phyloP scores from a whole-genome alignment of 2,113 vertebrate genomes.

The Cavia porcellus region DNA sequence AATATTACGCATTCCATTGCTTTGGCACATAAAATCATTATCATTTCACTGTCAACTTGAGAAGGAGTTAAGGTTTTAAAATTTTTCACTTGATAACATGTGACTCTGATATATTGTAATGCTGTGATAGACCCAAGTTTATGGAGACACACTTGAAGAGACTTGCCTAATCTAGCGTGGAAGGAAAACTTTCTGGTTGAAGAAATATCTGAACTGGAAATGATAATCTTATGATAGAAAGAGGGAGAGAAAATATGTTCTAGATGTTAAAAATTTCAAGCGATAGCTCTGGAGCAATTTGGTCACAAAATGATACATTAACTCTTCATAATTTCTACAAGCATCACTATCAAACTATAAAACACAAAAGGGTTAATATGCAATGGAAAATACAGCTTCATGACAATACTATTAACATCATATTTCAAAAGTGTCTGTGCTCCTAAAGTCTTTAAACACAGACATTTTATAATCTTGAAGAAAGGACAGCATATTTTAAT shows the following conservation, averaged over 20 bases:
- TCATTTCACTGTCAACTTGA: background rate
- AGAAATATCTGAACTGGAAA: background rate
- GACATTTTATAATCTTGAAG: background rate
- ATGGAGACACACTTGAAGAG: background rate
- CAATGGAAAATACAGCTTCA: background rate
- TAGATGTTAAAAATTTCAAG: background rate
- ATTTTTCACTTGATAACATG: background rate
- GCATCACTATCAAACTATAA: background rate
- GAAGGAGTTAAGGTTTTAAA: background rate
- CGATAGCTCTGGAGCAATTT: background rate
- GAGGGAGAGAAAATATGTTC: background rate
- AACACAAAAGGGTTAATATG: background rate
- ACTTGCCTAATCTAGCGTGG: background rate
- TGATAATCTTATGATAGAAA: background rate
- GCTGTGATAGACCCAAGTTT: background rate
- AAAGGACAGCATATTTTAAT: background rate
- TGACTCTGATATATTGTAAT: background rate
- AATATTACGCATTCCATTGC: background rate
- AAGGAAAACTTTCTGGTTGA: background rate
- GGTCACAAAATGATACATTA: background rate
- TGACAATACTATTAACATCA: background rate
- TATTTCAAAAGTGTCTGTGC: background rate
- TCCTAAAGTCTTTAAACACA: background rate
- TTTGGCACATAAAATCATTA: background rate
- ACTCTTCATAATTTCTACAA: background rate